These are phyloP conservation scores for Polyommatus icarus DNA, from an alignment of 2,888 invertebrate species.

Conservation along the genomic window DNA sequence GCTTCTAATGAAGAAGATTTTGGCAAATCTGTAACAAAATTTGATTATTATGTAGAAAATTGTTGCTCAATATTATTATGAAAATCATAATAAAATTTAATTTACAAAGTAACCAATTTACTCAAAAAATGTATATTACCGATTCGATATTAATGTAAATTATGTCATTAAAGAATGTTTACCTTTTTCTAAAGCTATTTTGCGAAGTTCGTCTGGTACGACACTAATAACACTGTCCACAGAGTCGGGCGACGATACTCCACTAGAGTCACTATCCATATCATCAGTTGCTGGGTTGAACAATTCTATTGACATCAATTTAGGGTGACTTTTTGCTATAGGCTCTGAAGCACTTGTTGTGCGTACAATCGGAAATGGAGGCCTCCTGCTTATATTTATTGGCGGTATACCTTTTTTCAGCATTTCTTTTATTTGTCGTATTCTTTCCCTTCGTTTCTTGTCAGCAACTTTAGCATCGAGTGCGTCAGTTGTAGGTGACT, in stretches of 20 bases:
- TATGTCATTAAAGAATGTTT: slow-evolving; percentile 33
- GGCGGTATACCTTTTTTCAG: slow-evolving; percentile 85
- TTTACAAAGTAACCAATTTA: too few relatives aligned
- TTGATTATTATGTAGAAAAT: background rate
- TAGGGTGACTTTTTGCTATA: slow-evolving; percentile 85
- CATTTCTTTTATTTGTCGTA: slow-evolving; percentile 86
- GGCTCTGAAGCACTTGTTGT: slow-evolving; percentile 82
- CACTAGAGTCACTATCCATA: slow-evolving; percentile 93
- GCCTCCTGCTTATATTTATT: slow-evolving; percentile 70
- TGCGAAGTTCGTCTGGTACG: slow-evolving; percentile 81
- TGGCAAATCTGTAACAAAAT: slow-evolving; percentile 56
- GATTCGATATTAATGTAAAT: too few relatives aligned
- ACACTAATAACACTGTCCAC: slow-evolving; percentile 92
- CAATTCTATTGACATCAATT: slow-evolving; percentile 88
- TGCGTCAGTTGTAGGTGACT: slow-evolving; percentile 59
- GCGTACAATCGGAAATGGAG: slow-evolving; percentile 86
- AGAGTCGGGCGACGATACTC: slow-evolving; percentile 92
- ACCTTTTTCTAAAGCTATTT: slow-evolving; percentile 73
- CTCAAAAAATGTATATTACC: too few relatives aligned
- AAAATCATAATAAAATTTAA: too few relatives aligned
- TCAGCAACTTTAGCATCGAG: slow-evolving; percentile 73
- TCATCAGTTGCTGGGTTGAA: slow-evolving; percentile 96
- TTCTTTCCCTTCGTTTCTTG: slow-evolving; percentile 81
- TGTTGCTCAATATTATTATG: background rate
- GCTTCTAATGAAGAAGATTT: slow-evolving; percentile 49